Evolutionary conservation across 2,797 vertebrate species (phyloP), one percentile per base, ranked within the genome.

Genomic region (Agapornis canus): DNA sequence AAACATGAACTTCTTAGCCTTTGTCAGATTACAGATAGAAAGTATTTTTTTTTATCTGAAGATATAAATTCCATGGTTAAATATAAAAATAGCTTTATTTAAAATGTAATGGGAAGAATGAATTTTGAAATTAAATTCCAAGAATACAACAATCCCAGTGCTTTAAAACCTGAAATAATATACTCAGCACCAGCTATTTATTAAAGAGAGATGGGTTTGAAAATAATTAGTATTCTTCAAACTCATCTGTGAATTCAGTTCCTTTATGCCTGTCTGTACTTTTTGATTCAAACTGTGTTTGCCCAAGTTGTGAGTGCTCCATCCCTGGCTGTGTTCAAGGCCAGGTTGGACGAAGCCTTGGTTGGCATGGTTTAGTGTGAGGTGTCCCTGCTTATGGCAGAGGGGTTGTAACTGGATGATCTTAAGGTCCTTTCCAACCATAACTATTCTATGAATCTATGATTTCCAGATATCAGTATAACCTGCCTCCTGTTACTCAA

Each of bases 151-250:
- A 63, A 83, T 52, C 32, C 5, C 6, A 54, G 4, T 48, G 27
- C 73, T 87, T 87, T 52, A 78, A 89, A 87, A 90, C 4, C 2
- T 43, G 31, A 75, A 89, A 78, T 59, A 92, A 61, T 77, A 14
- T 17, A 23, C 5, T 76, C 47, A 71, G 6, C 27, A 71, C 1
- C 11, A 71, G 6, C 0, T 1, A 65, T 5, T 61, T 54, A 37
- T 31, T 89, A 21, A 81, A 89, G 47, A 54, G 2, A 8, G 15
- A 51, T 56, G 21, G 5, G 5, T 79, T 79, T 94, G 66, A 78
- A 91, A 88, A 72, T 61, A 57, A 47, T 77, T 60, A 69, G 5
- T 73, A 70, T 48, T 39, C 13, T 13, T 68, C 49, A 86, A 42
- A 80, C 23, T 57, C 13, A 8, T 35, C 40, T 82, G 10, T 39